Base-by-base conservation (phyloP, 2,888 invertebrate species). In the Tetrapedia diversipes region DNA sequence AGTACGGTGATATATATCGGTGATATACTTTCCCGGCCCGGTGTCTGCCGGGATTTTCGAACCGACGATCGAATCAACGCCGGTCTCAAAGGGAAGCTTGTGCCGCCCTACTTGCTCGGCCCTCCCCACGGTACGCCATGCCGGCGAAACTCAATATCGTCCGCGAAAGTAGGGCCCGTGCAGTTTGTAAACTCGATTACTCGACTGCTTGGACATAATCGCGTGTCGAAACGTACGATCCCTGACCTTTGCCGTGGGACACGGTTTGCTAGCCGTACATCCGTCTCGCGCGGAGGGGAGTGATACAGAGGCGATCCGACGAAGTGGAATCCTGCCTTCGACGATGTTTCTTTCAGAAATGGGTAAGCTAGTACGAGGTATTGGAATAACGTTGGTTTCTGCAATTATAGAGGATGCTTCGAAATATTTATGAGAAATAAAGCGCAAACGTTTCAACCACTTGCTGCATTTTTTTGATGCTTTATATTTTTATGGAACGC, bases 1-100 rank as follows among this genome's bases (percentile, higher is more conserved):
- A 82, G 80, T 66, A 69, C 56, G 75, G 41, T 75, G 80, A 84
- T 77, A 59, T 80, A 80, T 82, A 76, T 72, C 61, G 76, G 57
- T 69, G 59, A 78, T 82, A 70, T 68, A 67, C 67, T 74, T 81
- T 41, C 56, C 2, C 63, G 8, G 22, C 27, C 19, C 49, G 60
- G 57, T 77, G 71, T 72, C 81, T 71, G 77, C 60, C 34, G 51
- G 63, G 74, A 79, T 77, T 81, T 79, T 71, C 59, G 70, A 69
- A 64, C 65, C 66, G 63, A 64, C 77, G 71, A 80, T 76, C 80
- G 80, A 79, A 69, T 79, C 72, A 77, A 57, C 72, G 68, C 56
- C 16, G 53, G 51, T 73, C 72, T 77, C 79, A 77, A 79, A 77
- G 77, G 77, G 49, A 70, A 49, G 70, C 63, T 70, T 67, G n/a